Percentiles rank a stretch among this genome's conserved stretches.
Conservation (phyloP, 2,797 vertebrate genomes). For the Gallinago solitaria region DNA sequence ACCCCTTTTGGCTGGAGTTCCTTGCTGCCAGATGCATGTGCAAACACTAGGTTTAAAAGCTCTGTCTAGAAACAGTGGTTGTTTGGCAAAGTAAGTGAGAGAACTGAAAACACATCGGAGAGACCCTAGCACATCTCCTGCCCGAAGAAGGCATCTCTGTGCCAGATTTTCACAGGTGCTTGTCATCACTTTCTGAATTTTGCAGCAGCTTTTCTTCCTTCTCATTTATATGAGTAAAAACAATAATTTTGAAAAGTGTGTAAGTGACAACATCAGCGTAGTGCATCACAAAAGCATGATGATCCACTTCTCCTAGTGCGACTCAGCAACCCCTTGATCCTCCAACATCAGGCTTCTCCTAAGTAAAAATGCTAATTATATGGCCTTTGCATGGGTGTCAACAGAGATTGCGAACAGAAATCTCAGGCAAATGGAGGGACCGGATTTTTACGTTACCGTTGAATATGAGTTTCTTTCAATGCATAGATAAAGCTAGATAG, state of each 20-base stretch:
- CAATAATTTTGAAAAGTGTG: neutral
- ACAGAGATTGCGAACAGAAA: neutral
- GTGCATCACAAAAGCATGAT: neutral
- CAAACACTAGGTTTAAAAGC: neutral
- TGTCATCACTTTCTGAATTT: neutral
- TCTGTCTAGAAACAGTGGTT: neutral
- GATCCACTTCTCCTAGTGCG: neutral
- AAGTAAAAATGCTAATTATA: neutral
- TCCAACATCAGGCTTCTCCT: neutral
- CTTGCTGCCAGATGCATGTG: neutral
- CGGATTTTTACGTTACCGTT: neutral
- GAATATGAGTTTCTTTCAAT: slow-evolving; percentile 6
- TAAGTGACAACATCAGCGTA: neutral
- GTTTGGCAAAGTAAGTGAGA: neutral
- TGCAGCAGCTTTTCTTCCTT: neutral
- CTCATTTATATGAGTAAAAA: neutral
- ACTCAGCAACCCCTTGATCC: neutral
- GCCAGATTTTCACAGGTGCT: neutral
- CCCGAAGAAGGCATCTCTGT: neutral
- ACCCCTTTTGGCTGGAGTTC: neutral
- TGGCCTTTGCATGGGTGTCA: neutral
- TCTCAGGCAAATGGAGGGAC: neutral
- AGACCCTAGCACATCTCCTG: neutral
- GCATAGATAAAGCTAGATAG: slow-evolving; percentile 10
- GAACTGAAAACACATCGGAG: neutral